These are phyloP conservation scores for Oedothorax gibbosus DNA, from an alignment of 1,140 invertebrate species.

Conservation along the genomic window DNA sequence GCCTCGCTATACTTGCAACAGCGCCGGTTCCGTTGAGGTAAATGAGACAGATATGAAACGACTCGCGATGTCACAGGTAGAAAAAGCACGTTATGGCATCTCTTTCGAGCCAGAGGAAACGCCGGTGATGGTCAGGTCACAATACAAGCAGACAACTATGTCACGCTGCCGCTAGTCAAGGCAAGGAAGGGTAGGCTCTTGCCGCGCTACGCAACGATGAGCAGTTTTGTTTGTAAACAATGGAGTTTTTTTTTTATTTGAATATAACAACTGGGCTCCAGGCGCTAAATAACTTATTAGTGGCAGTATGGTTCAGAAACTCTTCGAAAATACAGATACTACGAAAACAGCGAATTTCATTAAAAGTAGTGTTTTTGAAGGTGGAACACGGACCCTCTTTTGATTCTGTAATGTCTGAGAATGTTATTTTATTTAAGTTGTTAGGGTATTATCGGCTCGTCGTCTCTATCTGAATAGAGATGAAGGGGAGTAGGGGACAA, in stretches of 20 bases:
- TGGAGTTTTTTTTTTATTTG: neutral
- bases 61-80: constrained; percentile 8
- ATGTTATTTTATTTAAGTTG: too few relatives aligned
- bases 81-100: neutral
- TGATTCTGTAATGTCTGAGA: too few relatives aligned
- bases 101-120: constrained; percentile 5
- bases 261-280: too few relatives aligned
- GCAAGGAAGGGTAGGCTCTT: constrained; percentile 11
- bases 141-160: constrained; percentile 19
- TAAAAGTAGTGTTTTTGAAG: too few relatives aligned
- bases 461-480: too few relatives aligned
- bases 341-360: too few relatives aligned
- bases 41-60: constrained; percentile 35
- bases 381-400: too few relatives aligned
- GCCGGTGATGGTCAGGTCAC: constrained; percentile 22
- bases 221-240: neutral
- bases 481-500: too few relatives aligned
- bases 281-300: too few relatives aligned
- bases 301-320: too few relatives aligned
- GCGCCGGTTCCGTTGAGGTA: neutral
- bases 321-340: too few relatives aligned
- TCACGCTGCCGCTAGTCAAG: constrained; percentile 3
- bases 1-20: constrained; percentile 22
- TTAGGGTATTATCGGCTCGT: too few relatives aligned
- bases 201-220: neutral